Evolutionary conservation across 1,140 invertebrate species (phyloP).

Genomic region (Caenorhabditis remanei): DNA sequence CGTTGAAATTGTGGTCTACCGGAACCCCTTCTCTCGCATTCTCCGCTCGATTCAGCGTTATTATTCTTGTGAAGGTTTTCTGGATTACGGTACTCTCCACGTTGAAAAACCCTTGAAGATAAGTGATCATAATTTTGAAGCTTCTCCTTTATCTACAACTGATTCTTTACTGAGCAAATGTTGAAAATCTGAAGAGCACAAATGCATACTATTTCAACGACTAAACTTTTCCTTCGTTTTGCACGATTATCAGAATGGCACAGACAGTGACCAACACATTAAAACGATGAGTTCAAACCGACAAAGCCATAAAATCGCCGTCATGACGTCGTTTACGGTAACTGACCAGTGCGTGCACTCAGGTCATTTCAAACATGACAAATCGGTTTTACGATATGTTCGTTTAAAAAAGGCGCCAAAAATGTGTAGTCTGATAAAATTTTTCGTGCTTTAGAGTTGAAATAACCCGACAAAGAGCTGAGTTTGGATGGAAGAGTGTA

Average conservation of each 20-base stretch:
- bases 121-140: too few relatives aligned
- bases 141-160: too few relatives aligned
- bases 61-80: too few relatives aligned
- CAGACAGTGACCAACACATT: not conserved
- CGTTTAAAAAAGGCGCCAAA: not conserved
- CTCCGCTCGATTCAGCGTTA: too few relatives aligned
- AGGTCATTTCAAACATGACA: not conserved
- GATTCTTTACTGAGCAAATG: too few relatives aligned
- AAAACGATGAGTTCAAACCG: not conserved
- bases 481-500: too few relatives aligned
- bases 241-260: not conserved
- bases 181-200: too few relatives aligned
- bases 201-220: too few relatives aligned
- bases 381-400: not conserved
- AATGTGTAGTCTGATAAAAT: not conserved
- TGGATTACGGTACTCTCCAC: too few relatives aligned
- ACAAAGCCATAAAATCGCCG: not conserved
- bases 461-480: not conserved
- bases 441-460: not conserved
- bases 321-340: not conserved
- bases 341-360: constrained; percentile 11
- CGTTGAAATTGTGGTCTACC: too few relatives aligned
- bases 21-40: too few relatives aligned
- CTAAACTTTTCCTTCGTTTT: not conserved
- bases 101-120: too few relatives aligned